phyloP scores from a whole-genome alignment of 2,888 invertebrate species.

The Monoplex corrugatus region DNA sequence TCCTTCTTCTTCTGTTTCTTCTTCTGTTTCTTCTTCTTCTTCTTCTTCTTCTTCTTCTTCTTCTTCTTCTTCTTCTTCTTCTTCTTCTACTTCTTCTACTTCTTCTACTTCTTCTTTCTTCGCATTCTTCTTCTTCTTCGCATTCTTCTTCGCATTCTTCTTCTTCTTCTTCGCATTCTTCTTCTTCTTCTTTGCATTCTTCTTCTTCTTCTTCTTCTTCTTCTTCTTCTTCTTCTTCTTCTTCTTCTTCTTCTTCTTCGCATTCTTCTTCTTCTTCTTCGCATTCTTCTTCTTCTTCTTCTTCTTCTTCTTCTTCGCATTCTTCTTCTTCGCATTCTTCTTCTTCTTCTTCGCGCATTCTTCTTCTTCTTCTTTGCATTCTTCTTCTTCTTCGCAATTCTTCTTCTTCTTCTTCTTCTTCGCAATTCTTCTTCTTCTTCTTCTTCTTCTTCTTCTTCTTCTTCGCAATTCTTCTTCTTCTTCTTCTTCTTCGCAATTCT shows the following conservation, averaged over 20 bases:
- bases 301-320: too few relatives aligned
- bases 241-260: too few relatives aligned
- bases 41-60: background rate
- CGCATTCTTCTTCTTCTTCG: background rate
- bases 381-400: background rate
- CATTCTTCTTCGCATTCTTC: background rate
- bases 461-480: too few relatives aligned
- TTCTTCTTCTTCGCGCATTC: too few relatives aligned
- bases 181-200: background rate
- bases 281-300: too few relatives aligned
- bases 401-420: background rate
- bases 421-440: background rate
- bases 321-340: too few relatives aligned
- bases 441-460: background rate
- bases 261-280: too few relatives aligned
- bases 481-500: too few relatives aligned
- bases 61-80: conserved; percentile 15
- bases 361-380: background rate
- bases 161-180: background rate
- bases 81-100: background rate
- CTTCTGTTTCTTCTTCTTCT: background rate
- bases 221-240: too few relatives aligned
- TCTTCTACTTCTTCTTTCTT: background rate
- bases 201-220: background rate
- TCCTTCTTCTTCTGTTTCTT: background rate